These are phyloP conservation scores for Callinectes sapidus DNA, from an alignment of 2,888 invertebrate species.

Conservation along the genomic window DNA sequence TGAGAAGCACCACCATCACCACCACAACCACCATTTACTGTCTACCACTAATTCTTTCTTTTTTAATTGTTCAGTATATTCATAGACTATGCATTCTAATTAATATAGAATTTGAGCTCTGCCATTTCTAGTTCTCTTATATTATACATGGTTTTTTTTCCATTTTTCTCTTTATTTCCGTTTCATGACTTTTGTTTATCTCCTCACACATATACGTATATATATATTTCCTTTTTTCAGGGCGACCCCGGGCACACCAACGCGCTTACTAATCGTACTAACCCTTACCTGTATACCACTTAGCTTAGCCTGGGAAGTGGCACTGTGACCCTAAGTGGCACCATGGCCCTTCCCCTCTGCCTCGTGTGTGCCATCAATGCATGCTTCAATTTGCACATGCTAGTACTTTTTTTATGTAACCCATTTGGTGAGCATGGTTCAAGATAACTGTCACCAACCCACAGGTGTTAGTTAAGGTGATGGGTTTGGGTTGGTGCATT, in stretches of 20 bases:
- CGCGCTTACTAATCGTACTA: conserved; percentile 71
- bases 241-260: conserved; percentile 71
- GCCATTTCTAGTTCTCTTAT: not conserved
- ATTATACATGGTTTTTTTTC: conserved; percentile 6
- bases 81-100: not conserved
- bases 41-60: conserved; percentile 37
- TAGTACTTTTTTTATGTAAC: conserved; percentile 40
- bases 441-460: conserved; percentile 43
- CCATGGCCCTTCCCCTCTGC: conserved; percentile 23
- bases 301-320: conserved; percentile 64
- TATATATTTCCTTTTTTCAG: conserved; percentile 71
- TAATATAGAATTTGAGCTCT: conserved; percentile 8
- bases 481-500: conserved; percentile 36
- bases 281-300: conserved; percentile 60
- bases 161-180: conserved; percentile 31
- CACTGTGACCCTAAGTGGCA: conserved; percentile 50
- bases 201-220: conserved; percentile 58
- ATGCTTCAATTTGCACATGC: conserved; percentile 56
- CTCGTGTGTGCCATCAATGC: conserved; percentile 49
- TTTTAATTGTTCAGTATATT: not conserved
- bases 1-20: conserved; percentile 6
- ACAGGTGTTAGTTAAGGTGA: conserved; percentile 47
- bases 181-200: conserved; percentile 39
- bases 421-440: conserved; percentile 46
- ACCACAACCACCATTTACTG: not conserved